Conservation (phyloP, 1,140 invertebrate genomes). For the Zaprionus africanus region DNA sequence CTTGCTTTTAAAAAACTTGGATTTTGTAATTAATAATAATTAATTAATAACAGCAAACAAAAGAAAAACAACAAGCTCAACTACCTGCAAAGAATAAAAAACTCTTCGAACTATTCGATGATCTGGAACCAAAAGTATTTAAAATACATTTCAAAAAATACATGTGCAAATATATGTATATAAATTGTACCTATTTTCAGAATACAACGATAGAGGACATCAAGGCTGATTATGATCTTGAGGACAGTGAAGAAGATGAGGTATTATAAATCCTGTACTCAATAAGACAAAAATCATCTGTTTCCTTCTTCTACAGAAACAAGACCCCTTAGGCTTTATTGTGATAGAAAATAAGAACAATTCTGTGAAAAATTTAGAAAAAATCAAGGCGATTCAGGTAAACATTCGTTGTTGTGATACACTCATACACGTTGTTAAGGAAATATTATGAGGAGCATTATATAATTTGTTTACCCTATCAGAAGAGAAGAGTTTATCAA, state of each 20-base stretch:
- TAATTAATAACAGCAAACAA: neutral
- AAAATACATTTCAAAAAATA: neutral
- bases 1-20: neutral
- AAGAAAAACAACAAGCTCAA: neutral
- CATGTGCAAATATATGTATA: neutral
- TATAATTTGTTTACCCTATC: no score
- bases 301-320: neutral
- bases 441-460: no score
- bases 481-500: no score
- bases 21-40: neutral
- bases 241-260: neutral
- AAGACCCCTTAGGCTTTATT: neutral
- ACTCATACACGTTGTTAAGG: no score
- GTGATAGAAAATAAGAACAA: neutral
- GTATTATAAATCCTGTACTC: neutral
- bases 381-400: neutral
- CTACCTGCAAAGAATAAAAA: conserved; percentile 21
- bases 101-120: conserved; percentile 29
- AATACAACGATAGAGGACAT: neutral
- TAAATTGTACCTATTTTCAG: conserved; percentile 1
- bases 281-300: neutral
- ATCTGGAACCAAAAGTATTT: conserved; percentile 16
- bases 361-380: neutral
- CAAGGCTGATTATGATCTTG: neutral
- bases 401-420: neutral